phyloP scores from a whole-genome alignment of 2,888 invertebrate species.

The Lagria hirta region DNA sequence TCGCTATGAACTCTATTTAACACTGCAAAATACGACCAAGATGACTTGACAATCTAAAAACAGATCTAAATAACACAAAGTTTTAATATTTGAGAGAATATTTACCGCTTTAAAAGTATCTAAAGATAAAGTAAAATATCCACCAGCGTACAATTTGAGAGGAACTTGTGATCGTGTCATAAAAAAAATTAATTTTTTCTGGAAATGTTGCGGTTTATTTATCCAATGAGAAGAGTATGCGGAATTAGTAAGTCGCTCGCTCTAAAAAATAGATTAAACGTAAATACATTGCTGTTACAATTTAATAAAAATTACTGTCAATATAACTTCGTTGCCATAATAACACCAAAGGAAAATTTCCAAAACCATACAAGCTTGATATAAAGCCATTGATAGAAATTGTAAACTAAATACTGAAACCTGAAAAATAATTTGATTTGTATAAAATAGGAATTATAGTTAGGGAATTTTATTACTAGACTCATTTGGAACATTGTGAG shows the following conservation, averaged over 20 bases:
- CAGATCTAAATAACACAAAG: no score
- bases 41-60: no score
- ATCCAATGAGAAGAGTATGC: slow-evolving; percentile 53
- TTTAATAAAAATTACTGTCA: slow-evolving; percentile 53
- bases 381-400: slow-evolving; percentile 57
- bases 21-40: no score
- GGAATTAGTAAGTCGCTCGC: slow-evolving; percentile 51
- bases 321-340: slow-evolving; percentile 60
- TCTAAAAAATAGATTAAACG: slow-evolving; percentile 51
- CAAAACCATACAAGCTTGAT: slow-evolving; percentile 58
- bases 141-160: slow-evolving; percentile 56
- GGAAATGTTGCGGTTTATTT: slow-evolving; percentile 48
- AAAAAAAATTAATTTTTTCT: slow-evolving; percentile 54
- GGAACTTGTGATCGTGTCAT: slow-evolving; percentile 56
- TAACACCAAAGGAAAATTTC: slow-evolving; percentile 62
- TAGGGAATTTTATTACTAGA: slow-evolving; percentile 34
- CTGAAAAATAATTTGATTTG: slow-evolving; percentile 2
- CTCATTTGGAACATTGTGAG: slow-evolving; percentile 50
- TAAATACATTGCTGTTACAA: slow-evolving; percentile 1
- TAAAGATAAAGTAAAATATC: slow-evolving; percentile 57
- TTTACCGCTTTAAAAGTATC: slow-evolving; percentile 58
- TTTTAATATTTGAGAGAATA: no score
- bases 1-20: no score
- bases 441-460: background rate
- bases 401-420: slow-evolving; percentile 32